Evolutionary conservation across 1,140 invertebrate genomes (phyloP).

Genomic region (Heliconius congener): DNA sequence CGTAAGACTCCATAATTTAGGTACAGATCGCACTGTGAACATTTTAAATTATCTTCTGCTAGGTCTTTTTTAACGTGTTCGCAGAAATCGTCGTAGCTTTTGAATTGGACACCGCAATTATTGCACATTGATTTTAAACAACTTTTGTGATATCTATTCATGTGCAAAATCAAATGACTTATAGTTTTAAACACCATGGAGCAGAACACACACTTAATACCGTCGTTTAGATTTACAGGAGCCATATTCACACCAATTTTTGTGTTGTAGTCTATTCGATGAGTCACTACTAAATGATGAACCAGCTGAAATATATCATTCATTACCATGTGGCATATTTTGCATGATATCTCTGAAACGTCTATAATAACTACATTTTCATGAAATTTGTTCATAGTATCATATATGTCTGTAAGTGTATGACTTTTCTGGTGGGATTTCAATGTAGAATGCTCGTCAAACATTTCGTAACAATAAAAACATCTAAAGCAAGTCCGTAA

Average conservation of each 20-base stretch:
- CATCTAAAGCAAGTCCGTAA: constrained; percentile 57
- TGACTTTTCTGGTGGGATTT: constrained; percentile 41
- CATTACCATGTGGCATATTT: constrained; percentile 38
- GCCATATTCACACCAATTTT: constrained; percentile 40
- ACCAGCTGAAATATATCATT: constrained; percentile 44
- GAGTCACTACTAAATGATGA: constrained; percentile 38
- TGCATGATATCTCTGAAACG: constrained; percentile 47
- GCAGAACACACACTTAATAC: constrained; percentile 49
- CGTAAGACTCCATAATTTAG: constrained; percentile 24
- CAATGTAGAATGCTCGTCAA: constrained; percentile 36
- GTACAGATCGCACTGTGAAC: constrained; percentile 46
- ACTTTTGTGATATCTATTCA: constrained; percentile 50
- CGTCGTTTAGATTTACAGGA: constrained; percentile 46
- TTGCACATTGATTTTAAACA: constrained; percentile 46
- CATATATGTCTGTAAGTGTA: constrained; percentile 19
- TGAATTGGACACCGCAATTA: constrained; percentile 44
- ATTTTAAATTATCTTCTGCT: constrained; percentile 32
- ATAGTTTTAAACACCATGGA: constrained; percentile 46
- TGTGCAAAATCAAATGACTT: constrained; percentile 46
- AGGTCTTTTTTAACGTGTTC: constrained; percentile 29
- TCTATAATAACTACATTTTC: constrained; percentile 42
- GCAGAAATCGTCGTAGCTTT: constrained; percentile 32
- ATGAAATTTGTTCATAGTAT: constrained; percentile 32
- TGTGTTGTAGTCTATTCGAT: constrained; percentile 40
- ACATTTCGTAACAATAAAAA: constrained; percentile 60